Conservation (phyloP, 2,888 invertebrate species). For the Luperina nickerlii region DNA sequence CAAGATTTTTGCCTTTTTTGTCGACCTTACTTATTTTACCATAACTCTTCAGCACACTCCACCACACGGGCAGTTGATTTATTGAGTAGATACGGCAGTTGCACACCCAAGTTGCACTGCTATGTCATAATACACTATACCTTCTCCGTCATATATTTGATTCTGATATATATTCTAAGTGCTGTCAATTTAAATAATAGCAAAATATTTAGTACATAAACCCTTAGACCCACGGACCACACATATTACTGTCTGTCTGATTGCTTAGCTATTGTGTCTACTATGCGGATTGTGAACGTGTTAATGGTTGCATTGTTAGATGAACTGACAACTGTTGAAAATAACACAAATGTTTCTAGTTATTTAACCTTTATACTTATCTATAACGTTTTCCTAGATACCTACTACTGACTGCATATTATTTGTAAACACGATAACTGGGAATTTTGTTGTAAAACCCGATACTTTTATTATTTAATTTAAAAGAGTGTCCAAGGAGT, state of each 20-base stretch:
- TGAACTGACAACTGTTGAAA: constrained; percentile 19
- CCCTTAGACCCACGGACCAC: not conserved
- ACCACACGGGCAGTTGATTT: no score
- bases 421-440: constrained; percentile 13
- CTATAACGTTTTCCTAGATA: not conserved
- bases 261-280: constrained; percentile 2
- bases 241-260: not conserved
- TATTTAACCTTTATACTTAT: constrained; percentile 5
- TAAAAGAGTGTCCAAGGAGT: no score
- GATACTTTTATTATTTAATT: not conserved
- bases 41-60: no score
- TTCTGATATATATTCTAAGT: no score
- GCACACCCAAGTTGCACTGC: no score
- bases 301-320: constrained; percentile 9
- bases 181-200: not conserved
- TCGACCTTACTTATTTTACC: no score
- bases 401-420: not conserved
- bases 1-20: no score
- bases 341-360: constrained; percentile 7
- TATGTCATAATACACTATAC: no score
- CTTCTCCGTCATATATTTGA: no score
- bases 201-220: not conserved
- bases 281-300: constrained; percentile 12
- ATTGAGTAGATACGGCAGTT: no score
- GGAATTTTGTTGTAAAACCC: constrained; percentile 12